Percentiles rank a stretch among this genome's conserved stretches.
Conservation (phyloP, 2,888 invertebrate genomes). For the Plagodis pulveraria region DNA sequence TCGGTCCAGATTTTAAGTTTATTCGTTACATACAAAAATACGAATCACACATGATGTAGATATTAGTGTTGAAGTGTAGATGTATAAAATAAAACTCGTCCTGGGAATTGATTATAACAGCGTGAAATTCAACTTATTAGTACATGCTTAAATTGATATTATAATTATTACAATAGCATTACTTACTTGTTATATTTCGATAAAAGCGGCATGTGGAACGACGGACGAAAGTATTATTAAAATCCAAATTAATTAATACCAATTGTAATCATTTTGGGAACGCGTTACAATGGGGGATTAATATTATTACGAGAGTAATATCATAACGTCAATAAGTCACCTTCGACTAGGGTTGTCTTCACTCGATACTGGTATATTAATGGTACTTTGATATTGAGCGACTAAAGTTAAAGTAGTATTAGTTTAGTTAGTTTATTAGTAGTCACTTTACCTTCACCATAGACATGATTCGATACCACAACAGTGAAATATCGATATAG, state of each 20-base stretch:
- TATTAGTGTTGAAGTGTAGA: too few relatives aligned
- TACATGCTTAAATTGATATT: too few relatives aligned
- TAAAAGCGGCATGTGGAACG: constrained; percentile 5
- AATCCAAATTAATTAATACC: constrained; percentile 24
- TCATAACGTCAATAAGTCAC: constrained; percentile 43
- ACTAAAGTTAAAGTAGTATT: too few relatives aligned
- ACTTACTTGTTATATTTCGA: not conserved
- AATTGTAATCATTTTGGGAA: constrained; percentile 23
- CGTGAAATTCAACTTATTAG: too few relatives aligned
- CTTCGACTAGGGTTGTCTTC: constrained; percentile 19
- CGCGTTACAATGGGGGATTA: constrained; percentile 37
- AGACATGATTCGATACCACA: too few relatives aligned
- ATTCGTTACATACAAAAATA: too few relatives aligned
- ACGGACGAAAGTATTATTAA: constrained; percentile 8
- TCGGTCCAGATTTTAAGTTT: too few relatives aligned
- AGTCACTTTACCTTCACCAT: too few relatives aligned
- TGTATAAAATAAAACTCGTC: not conserved
- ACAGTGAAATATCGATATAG: too few relatives aligned
- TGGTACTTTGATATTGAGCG: too few relatives aligned
- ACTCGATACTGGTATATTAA: not conserved
- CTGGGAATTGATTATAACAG: not conserved
- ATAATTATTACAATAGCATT: not conserved
- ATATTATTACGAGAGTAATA: constrained; percentile 57
- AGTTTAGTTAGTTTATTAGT: too few relatives aligned
- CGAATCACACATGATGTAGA: too few relatives aligned